Evolutionary conservation across 2,797 vertebrate genomes (phyloP).

Genomic region (Carcharodon carcharias): DNA sequence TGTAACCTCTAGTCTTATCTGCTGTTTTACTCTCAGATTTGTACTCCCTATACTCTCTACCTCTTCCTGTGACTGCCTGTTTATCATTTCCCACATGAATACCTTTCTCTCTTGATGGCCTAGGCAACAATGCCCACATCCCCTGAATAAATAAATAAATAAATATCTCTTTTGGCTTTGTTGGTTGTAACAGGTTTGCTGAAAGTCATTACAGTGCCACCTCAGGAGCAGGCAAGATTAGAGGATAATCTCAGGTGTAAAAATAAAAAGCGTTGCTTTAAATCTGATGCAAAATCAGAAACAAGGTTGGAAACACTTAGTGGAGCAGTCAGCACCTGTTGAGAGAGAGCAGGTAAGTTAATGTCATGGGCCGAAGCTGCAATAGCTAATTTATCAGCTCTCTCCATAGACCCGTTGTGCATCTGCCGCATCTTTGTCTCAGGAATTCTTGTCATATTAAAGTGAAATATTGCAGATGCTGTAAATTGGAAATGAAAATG

Average conservation of each 20-base stretch:
- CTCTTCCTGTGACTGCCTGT: too few relatives aligned
- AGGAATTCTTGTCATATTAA: not conserved
- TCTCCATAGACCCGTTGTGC: not conserved
- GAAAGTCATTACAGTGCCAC: not conserved
- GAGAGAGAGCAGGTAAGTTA: not conserved
- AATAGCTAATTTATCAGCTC: not conserved
- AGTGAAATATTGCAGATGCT: not conserved
- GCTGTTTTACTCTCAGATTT: too few relatives aligned
- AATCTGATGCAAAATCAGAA: not conserved
- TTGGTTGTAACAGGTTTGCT: too few relatives aligned
- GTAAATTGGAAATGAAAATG: not conserved
- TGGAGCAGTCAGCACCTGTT: not conserved
- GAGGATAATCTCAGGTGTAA: not conserved
- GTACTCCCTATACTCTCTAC: too few relatives aligned
- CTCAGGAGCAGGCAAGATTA: not conserved
- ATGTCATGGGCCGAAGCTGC: not conserved
- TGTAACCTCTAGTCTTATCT: too few relatives aligned
- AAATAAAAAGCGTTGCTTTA: not conserved
- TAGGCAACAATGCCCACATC: too few relatives aligned
- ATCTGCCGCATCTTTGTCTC: not conserved
- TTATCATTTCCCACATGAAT: too few relatives aligned
- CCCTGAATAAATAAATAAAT: too few relatives aligned
- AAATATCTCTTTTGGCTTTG: too few relatives aligned
- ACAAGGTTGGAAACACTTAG: not conserved
- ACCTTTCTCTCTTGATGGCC: too few relatives aligned